Evolutionary conservation across 2,888 invertebrate genomes (phyloP), one percentile per base, ranked within the genome.

Genomic region (Xanthorhoe spadicearia): DNA sequence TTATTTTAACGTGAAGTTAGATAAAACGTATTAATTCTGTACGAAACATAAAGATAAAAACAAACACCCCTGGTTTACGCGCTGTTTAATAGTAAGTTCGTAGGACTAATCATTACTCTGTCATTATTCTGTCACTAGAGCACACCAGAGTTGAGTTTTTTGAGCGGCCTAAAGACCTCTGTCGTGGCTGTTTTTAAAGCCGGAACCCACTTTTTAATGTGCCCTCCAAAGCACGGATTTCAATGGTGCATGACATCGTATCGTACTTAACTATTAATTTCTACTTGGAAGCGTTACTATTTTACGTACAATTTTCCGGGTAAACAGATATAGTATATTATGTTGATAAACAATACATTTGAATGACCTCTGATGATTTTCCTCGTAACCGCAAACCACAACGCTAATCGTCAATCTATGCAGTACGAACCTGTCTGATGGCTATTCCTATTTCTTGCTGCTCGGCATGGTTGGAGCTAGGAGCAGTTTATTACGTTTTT

Each of bases 371-470:
- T 56, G 48, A 17, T 48, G 48, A 54, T 68, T 57, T 63, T 68
- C 64, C 64, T 67, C 49, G 17, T 63, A 48, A 68, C 67, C 60
- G 48, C 67, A 61, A 53, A 64, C 67, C 67, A 50, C 64, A 67
- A 55, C 48, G 60, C 51, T 67, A 59, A 63, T 63, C 58, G 56
- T 57, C 54, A 15, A 60, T 57, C 60, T 51, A 49, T 57, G 38
- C 23, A 46, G 54, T 13, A 54, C 52, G 48, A 48, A 23, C 50
- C 49, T 59, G 51, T 43, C 50, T 53, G 17, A 56, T 49, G 52
- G 7, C 18, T 52, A 9, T 32, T 48, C 10, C 35, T 50, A 58
- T 58, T 50, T 35, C n/a, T 18, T 43, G 13, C 38, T 43, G 13
- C 13, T 43, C 38, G 13, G 38, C 13, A 13, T 43, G 13, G 38